Evolutionary conservation across 2,113 vertebrate genomes (phyloP).

Genomic region (Pyxicephalus adspersus): DNA sequence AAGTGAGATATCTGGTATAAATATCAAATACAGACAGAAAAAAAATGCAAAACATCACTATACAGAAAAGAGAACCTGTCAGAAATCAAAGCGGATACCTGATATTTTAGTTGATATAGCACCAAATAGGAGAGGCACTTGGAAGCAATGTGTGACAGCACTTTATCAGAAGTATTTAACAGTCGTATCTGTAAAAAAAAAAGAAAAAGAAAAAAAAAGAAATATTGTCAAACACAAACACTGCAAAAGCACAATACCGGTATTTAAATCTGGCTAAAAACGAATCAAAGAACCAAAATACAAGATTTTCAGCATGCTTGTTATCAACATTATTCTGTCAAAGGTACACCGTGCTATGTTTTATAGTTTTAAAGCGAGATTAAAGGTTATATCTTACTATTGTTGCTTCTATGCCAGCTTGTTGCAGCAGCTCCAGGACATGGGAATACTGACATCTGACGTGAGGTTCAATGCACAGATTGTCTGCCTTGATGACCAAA

Average conservation of each 20-base stretch:
- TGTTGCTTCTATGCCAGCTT: conserved; percentile 71
- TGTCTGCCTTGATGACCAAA: conserved; percentile 64
- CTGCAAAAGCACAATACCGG: no score
- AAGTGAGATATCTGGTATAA: no score
- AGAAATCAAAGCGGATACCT: conserved; percentile 66
- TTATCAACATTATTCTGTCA: no score
- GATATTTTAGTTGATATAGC: conserved; percentile 72
- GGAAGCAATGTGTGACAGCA: conserved; percentile 81
- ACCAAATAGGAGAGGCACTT: conserved; percentile 75
- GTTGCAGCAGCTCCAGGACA: conserved; percentile 70
- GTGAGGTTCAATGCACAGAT: conserved; percentile 50
- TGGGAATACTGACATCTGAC: conserved; percentile 65
- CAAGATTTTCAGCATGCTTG: no score
- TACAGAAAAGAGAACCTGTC: background rate
- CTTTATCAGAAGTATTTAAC: conserved; percentile 65
- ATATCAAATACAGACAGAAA: background rate
- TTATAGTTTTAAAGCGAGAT: background rate
- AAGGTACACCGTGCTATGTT: no score
- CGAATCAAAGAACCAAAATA: background rate
- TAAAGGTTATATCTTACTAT: conserved; percentile 76
- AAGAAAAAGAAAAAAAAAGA: no score
- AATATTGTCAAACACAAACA: background rate
- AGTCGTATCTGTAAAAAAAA: conserved; percentile 69
- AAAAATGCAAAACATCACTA: background rate
- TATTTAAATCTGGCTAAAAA: no score